Conservation (phyloP, 2,113 vertebrate species). For the Perca fluviatilis region DNA sequence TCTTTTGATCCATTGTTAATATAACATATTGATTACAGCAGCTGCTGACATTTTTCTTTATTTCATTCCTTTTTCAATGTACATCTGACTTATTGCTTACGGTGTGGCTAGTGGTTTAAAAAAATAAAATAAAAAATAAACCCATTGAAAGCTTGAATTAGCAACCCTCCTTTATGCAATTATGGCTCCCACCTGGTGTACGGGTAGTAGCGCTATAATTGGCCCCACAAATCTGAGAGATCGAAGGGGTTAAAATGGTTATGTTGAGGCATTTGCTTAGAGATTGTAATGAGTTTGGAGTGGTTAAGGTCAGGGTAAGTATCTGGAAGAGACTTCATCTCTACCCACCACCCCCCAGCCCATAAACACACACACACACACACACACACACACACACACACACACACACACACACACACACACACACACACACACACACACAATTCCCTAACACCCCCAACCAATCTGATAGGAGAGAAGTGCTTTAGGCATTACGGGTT, state of each 20-base stretch:
- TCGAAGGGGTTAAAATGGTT: conserved; percentile 31
- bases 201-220: conserved; percentile 38
- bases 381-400: conserved; percentile 18
- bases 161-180: conserved; percentile 28
- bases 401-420: conserved; percentile 24
- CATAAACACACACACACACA: conserved; percentile 11
- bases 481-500: conserved; percentile 74
- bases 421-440: conserved; percentile 40
- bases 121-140: conserved; percentile 39
- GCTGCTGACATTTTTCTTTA: neutral
- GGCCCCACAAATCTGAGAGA: conserved; percentile 33
- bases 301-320: conserved; percentile 63
- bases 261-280: conserved; percentile 57
- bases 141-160: conserved; percentile 35
- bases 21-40: conserved; percentile 1
- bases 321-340: conserved; percentile 53
- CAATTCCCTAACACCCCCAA: conserved; percentile 52
- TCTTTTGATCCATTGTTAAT: conserved; percentile 23
- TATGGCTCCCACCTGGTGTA: conserved; percentile 46
- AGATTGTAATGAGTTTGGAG: conserved; percentile 58
- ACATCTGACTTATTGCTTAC: conserved; percentile 18
- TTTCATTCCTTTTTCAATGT: neutral
- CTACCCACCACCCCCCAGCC: conserved; percentile 4
- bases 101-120: conserved; percentile 1
- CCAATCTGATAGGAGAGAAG: conserved; percentile 71